Evolutionary conservation across 1,140 invertebrate genomes (phyloP), one percentile per base, ranked within the genome.

Genomic region (Procambarus virginalis): DNA sequence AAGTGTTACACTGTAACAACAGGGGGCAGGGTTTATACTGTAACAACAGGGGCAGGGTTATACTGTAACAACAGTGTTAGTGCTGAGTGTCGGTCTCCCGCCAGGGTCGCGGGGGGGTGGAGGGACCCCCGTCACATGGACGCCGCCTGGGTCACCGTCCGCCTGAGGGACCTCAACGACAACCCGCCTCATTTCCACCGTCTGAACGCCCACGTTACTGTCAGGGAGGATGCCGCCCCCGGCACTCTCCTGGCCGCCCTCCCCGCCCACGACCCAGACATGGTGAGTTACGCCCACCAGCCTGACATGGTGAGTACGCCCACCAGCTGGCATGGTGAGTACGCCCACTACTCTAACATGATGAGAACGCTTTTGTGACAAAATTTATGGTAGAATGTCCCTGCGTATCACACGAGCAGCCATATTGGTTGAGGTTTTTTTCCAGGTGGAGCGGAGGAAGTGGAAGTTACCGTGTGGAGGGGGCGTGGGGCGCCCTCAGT

Each of bases 111-210:
- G 20, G 80, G 80, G 80, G 80, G 80, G 6, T 82, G 80, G 80
- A 68, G 34, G 80, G 80, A 82, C 80, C 9, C 80, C 1, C 80
- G 80, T 55, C 80, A 82, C 80, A n/a, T 82, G 58, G 80, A 82
- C 58, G 34, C 80, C 22, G 80, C 80, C 80, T 82, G 80, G 80
- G 80, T 82, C 22, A 64, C 80, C 80, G 34, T 82, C 80, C 45
- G 2, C 14, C 80, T 82, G 58, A 64, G 60, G 58, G 80, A 82
- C 80, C 12, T 82, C 22, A 82, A 82, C 58, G 80, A 82, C 51
- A 82, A 82, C 60, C 80, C 80, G 9, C 80, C 80, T 6, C 58
- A 82, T 20, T 82, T 82, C 68, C 80, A 82, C 80, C 80, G 80
- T 55, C 80, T 60, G 10, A 60, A 82, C 51, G 80, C 80, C 48